Conservation (phyloP, 2,797 vertebrate species). For the Spheniscus humboldti region DNA sequence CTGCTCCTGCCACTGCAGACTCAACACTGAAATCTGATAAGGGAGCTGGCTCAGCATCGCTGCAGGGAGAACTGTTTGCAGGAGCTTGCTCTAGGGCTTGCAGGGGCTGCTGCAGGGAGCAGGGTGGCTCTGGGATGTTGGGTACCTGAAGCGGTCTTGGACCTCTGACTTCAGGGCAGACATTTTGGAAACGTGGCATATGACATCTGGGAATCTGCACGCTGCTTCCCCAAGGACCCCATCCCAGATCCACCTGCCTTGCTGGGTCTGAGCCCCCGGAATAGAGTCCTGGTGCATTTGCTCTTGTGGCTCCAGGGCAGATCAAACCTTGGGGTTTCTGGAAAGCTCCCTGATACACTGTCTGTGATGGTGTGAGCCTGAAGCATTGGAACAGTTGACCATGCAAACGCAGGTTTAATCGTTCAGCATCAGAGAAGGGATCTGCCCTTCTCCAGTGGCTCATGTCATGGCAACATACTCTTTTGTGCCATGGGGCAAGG, state of each 20-base stretch:
- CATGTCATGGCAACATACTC: fast-evolving
- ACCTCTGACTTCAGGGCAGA: background rate
- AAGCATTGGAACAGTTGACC: background rate
- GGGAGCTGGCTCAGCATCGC: background rate
- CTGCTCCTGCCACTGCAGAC: background rate
- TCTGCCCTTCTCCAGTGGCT: background rate
- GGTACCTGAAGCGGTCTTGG: background rate
- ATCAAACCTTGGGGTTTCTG: background rate
- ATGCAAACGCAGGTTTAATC: background rate
- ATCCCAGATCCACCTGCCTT: background rate
- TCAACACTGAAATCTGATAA: background rate
- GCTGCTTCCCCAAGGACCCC: background rate
- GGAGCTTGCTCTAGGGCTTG: background rate
- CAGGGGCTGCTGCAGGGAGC: background rate
- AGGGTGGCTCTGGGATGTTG: background rate
- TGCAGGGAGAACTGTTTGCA: background rate
- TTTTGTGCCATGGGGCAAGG: background rate
- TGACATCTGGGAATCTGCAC: background rate
- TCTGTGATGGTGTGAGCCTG: background rate
- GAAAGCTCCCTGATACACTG: background rate
- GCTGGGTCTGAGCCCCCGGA: background rate
- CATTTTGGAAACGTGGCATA: background rate
- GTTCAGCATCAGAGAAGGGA: background rate
- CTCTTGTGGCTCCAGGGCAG: background rate
- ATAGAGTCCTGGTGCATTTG: background rate